Percentiles rank a stretch among this genome's conserved stretches.
These are phyloP conservation scores for Chrysoperla carnea DNA, from an alignment of 1,140 invertebrate species.

Conservation along the genomic window DNA sequence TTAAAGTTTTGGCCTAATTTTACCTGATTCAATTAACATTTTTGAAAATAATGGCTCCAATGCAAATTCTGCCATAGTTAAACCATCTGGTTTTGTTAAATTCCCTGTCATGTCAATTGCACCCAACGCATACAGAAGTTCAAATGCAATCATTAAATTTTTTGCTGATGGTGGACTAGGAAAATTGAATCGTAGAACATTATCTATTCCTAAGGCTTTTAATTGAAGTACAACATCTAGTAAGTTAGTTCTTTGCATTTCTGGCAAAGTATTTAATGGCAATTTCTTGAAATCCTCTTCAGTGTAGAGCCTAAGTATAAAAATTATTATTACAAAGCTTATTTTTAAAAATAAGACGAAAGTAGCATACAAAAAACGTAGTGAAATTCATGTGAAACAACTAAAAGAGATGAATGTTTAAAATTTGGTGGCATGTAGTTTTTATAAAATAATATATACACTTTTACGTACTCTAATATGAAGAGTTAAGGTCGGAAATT, in stretches of 20 bases:
- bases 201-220: constrained; percentile 89
- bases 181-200: constrained; percentile 69
- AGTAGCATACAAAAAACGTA: constrained; percentile 3
- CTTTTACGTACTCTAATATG: too few relatives aligned
- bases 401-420: too few relatives aligned
- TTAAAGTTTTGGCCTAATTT: constrained; percentile 2
- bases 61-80: constrained; percentile 85
- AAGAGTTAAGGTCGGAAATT: too few relatives aligned
- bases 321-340: constrained; percentile 2
- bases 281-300: constrained; percentile 64
- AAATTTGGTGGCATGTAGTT: too few relatives aligned
- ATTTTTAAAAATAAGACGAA: constrained; percentile 5
- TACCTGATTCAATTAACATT: constrained; percentile 66
- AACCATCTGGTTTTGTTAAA: constrained; percentile 65
- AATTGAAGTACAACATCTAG: constrained; percentile 75
- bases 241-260: constrained; percentile 84
- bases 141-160: constrained; percentile 70
- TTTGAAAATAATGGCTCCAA: constrained; percentile 75
- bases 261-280: constrained; percentile 55
- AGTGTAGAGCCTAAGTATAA: constrained; percentile 42
- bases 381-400: too few relatives aligned
- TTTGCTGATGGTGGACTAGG: constrained; percentile 77
- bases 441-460: too few relatives aligned
- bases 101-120: constrained; percentile 66
- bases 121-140: constrained; percentile 74